Conservation (phyloP, 2,888 invertebrate species). For the Chaetogeoica ovagalla region DNA sequence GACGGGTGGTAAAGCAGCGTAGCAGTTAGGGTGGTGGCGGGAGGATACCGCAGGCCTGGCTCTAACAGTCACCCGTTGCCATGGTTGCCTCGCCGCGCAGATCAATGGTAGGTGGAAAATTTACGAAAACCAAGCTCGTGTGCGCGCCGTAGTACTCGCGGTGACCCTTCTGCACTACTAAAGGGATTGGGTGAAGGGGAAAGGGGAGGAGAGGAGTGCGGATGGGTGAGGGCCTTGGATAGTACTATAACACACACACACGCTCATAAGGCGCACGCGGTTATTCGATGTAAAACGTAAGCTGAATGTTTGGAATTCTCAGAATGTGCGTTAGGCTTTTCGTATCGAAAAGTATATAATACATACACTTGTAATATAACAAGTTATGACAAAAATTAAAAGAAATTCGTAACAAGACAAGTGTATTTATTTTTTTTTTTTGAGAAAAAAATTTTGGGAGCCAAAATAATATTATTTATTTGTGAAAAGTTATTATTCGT, state of each 20-base stretch:
- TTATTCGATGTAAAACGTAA: conserved; percentile 10
- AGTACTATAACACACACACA: not conserved
- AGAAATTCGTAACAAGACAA: too few relatives aligned
- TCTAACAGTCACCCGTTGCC: conserved; percentile 31
- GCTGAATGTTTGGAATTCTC: not conserved
- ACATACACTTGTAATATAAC: too few relatives aligned
- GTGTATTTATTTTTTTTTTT: too few relatives aligned
- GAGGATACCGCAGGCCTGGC: conserved; percentile 6
- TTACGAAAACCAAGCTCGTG: conserved; percentile 47
- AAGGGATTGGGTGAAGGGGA: not conserved
- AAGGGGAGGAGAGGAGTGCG: not conserved
- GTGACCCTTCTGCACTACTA: not conserved
- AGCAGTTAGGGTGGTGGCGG: not conserved
- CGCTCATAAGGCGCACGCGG: not conserved
- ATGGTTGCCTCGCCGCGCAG: conserved; percentile 48
- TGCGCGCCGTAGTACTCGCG: conserved; percentile 16
- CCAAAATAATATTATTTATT: too few relatives aligned
- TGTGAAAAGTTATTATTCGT: too few relatives aligned
- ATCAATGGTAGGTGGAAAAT: conserved; percentile 52
- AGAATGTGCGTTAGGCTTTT: too few relatives aligned
- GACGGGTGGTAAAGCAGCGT: not conserved
- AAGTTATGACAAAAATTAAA: too few relatives aligned
- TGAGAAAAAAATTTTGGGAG: too few relatives aligned
- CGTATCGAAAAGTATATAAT: too few relatives aligned
- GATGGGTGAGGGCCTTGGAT: too few relatives aligned